Percentiles rank a stretch among this genome's conserved stretches.
phyloP scores from a whole-genome alignment of 2,113 vertebrate species.

The Grallaria varia region DNA sequence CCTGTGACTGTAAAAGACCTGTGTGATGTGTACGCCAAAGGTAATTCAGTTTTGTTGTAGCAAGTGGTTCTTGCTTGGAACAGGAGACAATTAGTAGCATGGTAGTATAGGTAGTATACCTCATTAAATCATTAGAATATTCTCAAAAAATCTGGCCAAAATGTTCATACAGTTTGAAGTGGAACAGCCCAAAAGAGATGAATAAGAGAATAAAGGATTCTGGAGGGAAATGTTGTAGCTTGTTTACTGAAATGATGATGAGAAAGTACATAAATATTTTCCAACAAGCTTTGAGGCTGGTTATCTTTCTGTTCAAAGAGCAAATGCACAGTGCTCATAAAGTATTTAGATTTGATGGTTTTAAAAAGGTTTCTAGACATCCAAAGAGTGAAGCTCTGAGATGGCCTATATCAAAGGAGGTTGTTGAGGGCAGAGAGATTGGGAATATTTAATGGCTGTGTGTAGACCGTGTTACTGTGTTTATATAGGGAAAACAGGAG shows the following conservation, averaged over 20 bases:
- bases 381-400: neutral
- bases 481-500: neutral
- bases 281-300: neutral
- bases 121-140: neutral
- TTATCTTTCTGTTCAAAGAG: neutral
- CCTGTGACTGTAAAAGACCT: neutral
- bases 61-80: neutral
- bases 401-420: neutral
- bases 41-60: neutral
- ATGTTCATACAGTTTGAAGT: neutral
- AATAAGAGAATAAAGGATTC: neutral
- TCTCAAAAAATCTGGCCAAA: neutral
- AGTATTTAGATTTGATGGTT: neutral
- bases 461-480: neutral
- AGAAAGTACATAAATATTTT: neutral
- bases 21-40: neutral
- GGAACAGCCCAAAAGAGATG: neutral
- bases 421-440: neutral
- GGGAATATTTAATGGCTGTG: neutral
- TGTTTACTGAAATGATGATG: neutral
- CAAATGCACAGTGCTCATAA: neutral
- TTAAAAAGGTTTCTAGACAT: neutral
- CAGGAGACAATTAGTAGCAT: neutral
- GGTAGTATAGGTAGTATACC: neutral
- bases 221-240: neutral